Conservation (phyloP, 2,113 vertebrate species). For the Heteronetta atricapilla region DNA sequence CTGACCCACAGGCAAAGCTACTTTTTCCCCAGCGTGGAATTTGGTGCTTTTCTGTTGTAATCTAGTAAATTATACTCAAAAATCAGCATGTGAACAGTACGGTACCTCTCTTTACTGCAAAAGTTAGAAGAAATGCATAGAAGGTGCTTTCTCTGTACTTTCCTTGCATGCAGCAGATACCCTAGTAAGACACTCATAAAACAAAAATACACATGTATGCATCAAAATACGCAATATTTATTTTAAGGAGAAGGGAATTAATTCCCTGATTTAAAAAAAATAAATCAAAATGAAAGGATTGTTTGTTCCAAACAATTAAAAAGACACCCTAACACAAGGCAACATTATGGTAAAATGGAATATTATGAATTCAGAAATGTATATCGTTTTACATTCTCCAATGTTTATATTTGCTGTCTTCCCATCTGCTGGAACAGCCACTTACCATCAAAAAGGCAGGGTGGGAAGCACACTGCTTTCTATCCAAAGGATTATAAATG, state of each 20-base stretch:
- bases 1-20: not conserved
- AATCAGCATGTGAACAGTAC: not conserved
- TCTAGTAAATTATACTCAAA: not conserved
- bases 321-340: not conserved
- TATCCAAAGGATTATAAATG: not conserved
- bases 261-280: not conserved
- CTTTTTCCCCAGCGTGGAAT: not conserved
- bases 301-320: not conserved
- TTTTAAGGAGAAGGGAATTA: not conserved
- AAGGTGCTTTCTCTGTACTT: not conserved
- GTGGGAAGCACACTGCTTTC: not conserved
- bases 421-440: conserved; percentile 4
- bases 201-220: not conserved
- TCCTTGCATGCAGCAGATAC: not conserved
- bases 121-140: not conserved
- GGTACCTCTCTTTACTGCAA: not conserved
- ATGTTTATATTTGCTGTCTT: not conserved
- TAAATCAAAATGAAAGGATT: not conserved
- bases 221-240: not conserved
- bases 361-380: not conserved
- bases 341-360: not conserved
- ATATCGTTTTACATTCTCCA: not conserved
- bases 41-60: not conserved
- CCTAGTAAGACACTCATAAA: not conserved
- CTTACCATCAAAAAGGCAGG: not conserved